Percentiles rank a stretch among this genome's conserved stretches.
Evolutionary conservation across 2,113 vertebrate genomes (phyloP).

Genomic region (Heptranchias perlo): DNA sequence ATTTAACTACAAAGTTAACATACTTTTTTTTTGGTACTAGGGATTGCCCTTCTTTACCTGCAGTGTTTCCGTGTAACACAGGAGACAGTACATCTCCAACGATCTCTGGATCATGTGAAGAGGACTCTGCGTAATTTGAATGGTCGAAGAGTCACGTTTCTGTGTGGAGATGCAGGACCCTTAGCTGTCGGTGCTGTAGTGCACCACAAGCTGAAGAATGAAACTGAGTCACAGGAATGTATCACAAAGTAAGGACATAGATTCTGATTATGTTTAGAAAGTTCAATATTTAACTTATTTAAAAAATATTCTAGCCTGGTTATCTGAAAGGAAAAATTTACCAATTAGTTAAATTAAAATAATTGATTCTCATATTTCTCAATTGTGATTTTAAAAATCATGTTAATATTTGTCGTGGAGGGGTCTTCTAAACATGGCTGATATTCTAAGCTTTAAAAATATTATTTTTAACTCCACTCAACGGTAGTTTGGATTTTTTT

Average conservation of each 20-base stretch:
- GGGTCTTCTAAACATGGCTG: not conserved
- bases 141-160: slow-evolving; percentile 83
- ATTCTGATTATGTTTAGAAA: not conserved
- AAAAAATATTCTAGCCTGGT: not conserved
- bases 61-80: slow-evolving; percentile 70
- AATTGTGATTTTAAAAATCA: not conserved
- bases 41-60: slow-evolving; percentile 85
- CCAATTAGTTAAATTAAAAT: too few species aligned
- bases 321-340: not conserved
- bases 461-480: not conserved
- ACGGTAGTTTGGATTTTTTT: not conserved
- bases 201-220: slow-evolving; percentile 76
- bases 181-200: slow-evolving; percentile 86
- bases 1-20: not conserved
- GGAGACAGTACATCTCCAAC: slow-evolving; percentile 73
- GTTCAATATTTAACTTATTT: not conserved
- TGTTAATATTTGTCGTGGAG: not conserved
- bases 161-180: slow-evolving; percentile 89
- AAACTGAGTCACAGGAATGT: slow-evolving; percentile 76
- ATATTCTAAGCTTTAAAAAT: not conserved
- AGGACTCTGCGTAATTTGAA: slow-evolving; percentile 81
- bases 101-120: slow-evolving; percentile 86
- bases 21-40: slow-evolving; percentile 53
- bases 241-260: slow-evolving; percentile 68
- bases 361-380: not conserved